Conservation (phyloP, 2,888 invertebrate genomes). For the Halictus ligatus region DNA sequence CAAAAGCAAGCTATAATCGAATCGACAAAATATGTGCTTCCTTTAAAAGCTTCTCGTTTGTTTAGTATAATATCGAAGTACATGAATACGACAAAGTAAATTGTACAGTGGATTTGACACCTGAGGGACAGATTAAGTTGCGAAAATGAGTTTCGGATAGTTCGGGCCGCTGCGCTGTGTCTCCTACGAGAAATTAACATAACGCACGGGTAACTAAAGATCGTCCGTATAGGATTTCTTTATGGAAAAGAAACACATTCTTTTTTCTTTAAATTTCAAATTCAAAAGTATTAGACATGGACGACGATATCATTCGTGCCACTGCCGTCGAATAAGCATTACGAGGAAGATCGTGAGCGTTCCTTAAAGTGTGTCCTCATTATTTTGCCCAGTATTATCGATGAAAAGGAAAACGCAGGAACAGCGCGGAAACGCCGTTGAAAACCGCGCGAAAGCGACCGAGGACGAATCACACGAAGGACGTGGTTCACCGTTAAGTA, state of each 20-base stretch:
- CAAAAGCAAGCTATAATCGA: background rate
- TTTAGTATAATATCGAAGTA: background rate
- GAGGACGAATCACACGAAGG: background rate
- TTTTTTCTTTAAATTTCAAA: no score
- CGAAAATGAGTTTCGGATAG: background rate
- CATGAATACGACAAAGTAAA: background rate
- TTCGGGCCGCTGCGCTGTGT: background rate
- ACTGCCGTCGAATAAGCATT: no score
- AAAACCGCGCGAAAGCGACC: slow-evolving; percentile 8
- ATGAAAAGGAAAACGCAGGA: background rate
- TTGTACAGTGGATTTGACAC: background rate
- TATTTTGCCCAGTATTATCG: no score
- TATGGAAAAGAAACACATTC: no score
- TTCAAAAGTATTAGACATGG: no score
- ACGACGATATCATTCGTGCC: no score
- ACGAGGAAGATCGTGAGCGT: no score
- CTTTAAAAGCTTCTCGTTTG: background rate
- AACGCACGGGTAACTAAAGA: background rate
- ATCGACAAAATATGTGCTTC: background rate
- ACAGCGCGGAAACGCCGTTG: background rate
- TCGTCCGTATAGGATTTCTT: background rate
- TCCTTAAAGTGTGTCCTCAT: no score
- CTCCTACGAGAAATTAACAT: background rate
- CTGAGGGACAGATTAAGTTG: no score
- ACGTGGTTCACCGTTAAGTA: background rate